Evolutionary conservation across 2,888 invertebrate genomes (phyloP), one percentile per base, ranked within the genome.

Genomic region (Cheilosia urbana): DNA sequence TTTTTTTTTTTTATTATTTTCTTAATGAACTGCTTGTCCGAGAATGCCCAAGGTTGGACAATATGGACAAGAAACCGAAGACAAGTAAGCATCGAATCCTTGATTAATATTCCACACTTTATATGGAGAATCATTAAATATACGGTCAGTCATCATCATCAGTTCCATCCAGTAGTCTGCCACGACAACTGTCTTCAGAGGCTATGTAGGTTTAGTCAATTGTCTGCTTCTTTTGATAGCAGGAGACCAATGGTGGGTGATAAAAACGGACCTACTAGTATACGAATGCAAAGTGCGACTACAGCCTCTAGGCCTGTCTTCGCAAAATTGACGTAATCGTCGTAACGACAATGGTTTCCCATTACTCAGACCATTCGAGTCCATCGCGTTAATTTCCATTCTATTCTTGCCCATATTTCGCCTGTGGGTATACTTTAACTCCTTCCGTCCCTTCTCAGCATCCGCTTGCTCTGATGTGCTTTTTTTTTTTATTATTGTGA

Each of bases 261-360:
- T 24, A 51, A 13, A 13, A 51, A 21, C 24, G 21, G 24, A 51
- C 15, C 1, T 24, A 11, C 24, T 13, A 15, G 9, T 27, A 2
- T 4, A 49, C 19, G 11, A 49, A 49, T 24, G 21, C 21, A 21
- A 21, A 49, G 49, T 49, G 7, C 15, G 47, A 49, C 21, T 9
- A 21, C 21, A 27, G 13, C 21, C 51, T 24, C 24, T 19, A 42
- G 51, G 34, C 45, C 77, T 72, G 66, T 72, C 40, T 60, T 62
- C 40, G 24, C 15, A 62, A 24, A 78, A 78, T 73, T 68, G 68
- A 78, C 78, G 72, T 73, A 78, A 82, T 82, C 66, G 55, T 72
- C 71, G 55, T 62, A 68, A 68, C 55, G 66, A 65, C 71, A 82
- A 77, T 82, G 78, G 77, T 82, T 57, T 69, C n/a, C 63, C 73